A percentile compares a stretch with the other conserved stretches of the same genome.
phyloP scores from a whole-genome alignment of 2,797 vertebrate genomes.

The Hypotaenidia philippensis region DNA sequence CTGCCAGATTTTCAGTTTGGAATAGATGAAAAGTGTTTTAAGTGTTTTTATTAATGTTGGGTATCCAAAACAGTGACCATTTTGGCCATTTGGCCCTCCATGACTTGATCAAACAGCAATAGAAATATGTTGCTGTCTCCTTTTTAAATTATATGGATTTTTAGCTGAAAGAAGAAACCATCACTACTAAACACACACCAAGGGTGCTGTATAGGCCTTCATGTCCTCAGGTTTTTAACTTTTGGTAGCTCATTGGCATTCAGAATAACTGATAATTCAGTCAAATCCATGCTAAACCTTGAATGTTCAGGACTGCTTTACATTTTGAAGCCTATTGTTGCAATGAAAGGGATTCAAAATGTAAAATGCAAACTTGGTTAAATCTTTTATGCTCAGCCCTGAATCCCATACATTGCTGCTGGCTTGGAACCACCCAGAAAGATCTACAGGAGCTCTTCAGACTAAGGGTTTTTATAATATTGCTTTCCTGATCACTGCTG shows the following conservation, averaged over 20 bases:
- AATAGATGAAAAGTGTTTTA: not conserved
- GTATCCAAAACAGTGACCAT: not conserved
- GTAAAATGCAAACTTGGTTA: not conserved
- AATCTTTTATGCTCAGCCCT: not conserved
- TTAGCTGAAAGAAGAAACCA: not conserved
- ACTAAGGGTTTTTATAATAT: accelerated
- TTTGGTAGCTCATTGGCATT: not conserved
- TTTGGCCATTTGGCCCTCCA: not conserved
- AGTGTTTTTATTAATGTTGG: not conserved
- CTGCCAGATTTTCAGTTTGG: not conserved
- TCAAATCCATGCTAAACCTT: not conserved
- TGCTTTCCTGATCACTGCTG: not conserved
- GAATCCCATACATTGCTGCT: not conserved
- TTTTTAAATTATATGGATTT: not conserved
- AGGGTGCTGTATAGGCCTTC: not conserved
- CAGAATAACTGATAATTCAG: not conserved
- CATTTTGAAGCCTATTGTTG: not conserved
- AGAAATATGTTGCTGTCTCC: not conserved
- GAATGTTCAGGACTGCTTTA: not conserved
- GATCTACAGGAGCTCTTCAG: not conserved
- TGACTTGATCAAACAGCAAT: not conserved
- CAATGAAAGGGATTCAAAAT: not conserved
- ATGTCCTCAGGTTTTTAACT: not conserved
- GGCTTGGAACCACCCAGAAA: not conserved
- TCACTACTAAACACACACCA: not conserved